These are phyloP conservation scores for Cynocephalus volans DNA, from an alignment of 2,113 vertebrate species.

Conservation along the genomic window DNA sequence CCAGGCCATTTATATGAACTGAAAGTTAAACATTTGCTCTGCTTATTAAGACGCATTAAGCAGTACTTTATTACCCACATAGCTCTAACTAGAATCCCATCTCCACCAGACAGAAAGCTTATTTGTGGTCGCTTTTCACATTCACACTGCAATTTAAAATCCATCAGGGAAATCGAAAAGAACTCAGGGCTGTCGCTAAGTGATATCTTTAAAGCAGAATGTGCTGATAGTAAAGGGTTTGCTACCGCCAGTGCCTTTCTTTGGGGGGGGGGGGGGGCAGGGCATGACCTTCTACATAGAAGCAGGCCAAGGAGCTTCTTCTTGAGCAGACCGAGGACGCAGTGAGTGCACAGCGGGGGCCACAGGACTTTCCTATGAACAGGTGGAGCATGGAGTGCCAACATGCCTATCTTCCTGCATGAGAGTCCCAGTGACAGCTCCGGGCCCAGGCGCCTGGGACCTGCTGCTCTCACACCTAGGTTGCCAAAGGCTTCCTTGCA, in stretches of 20 bases:
- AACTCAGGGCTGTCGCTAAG: neutral
- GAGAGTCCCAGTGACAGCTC: too few species aligned
- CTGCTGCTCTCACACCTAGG: too few species aligned
- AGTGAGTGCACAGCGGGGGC: neutral
- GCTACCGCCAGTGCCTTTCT: neutral
- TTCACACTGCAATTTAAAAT: neutral
- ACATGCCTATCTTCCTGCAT: too few species aligned
- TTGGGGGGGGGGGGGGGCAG: neutral
- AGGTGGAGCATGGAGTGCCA: neutral
- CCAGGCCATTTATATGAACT: constrained; percentile 53
- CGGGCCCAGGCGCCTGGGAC: too few species aligned
- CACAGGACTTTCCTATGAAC: neutral
- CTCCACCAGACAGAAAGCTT: constrained; percentile 32
- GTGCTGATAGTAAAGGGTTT: too few species aligned
- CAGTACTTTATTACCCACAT: constrained; percentile 61
- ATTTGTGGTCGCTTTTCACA: neutral
- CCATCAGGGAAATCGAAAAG: neutral
- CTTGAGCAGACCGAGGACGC: too few species aligned
- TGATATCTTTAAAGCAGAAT: neutral
- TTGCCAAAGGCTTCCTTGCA: neutral
- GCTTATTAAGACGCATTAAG: constrained; percentile 63
- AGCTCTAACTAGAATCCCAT: neutral
- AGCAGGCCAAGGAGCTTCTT: too few species aligned
- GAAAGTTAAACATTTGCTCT: constrained; percentile 67
- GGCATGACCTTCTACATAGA: neutral